Base-by-base conservation (phyloP, 2,888 invertebrate genomes). In the Monopis laevigella region DNA sequence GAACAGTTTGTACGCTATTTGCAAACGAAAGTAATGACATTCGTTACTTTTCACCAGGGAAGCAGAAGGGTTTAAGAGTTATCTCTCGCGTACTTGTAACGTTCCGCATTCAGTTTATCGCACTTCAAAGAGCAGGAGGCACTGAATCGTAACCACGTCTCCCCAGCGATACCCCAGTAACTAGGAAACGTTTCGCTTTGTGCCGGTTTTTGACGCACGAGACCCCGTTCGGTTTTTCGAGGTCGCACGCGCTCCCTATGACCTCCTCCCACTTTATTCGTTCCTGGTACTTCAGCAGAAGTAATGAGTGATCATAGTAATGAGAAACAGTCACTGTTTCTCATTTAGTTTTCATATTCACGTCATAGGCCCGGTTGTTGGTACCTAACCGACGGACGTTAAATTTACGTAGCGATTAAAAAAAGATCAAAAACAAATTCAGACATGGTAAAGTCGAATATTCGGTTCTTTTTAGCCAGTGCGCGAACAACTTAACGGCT, bases 91-190 rank as follows among this genome's bases (percentile, higher is more conserved):
- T 17, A 32, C 14, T 32, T 32, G 17, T 14, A 32, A 10, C 32
- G 32, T 17, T 17, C 32, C 14, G 32, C 21, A 18, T 60, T 61
- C 62, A 65, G 72, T 73, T 70, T 71, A 73, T 73, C 74, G 70
- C 73, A 67, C 71, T 73, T 74, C 72, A 73, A 72, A 75, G 73
- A 65, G 65, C 72, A 72, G 75, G 73, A 65, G 64, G 62, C 65
- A 61, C 59, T 60, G 58, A 58, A 58, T 60, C 59, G 62, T 59
- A 68, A 70, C 72, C 68, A 59, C 35, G 26, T 42, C 42, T 38
- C 42, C 41, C 41, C 18, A 41, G 32, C 14, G 34, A 40, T 35
- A 35, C 17, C 27, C 12, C 12, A 54, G 66, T 68, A 70, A 68
- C 71, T 66, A 65, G 67, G 48, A 70, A 73, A 68, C 74, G 36